phyloP scores from a whole-genome alignment of 2,797 vertebrate genomes.

The Triplophysa bombifrons region DNA sequence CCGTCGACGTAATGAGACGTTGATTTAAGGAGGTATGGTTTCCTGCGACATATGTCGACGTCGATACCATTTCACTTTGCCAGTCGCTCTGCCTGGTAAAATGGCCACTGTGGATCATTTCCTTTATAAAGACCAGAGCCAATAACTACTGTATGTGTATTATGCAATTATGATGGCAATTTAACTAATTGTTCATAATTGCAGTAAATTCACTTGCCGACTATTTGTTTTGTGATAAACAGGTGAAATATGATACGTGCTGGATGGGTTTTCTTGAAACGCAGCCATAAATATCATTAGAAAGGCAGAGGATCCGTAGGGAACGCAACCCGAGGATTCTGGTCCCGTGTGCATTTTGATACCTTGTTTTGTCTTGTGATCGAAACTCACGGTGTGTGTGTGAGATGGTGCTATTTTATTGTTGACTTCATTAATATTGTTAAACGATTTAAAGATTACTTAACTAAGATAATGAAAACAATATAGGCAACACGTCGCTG shows the following conservation, averaged over 20 bases:
- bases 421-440: not conserved
- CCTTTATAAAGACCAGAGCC: not conserved
- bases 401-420: constrained; percentile 25
- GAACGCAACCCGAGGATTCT: constrained; percentile 21
- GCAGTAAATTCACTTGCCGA: not conserved
- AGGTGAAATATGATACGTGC: constrained; percentile 31
- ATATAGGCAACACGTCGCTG: no score
- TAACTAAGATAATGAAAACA: not conserved
- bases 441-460: no score
- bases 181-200: constrained; percentile 32
- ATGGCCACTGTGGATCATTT: constrained; percentile 1
- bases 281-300: constrained; percentile 37
- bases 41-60: not conserved
- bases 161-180: not conserved
- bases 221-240: constrained; percentile 33
- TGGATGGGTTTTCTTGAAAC: not conserved
- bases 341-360: constrained; percentile 20
- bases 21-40: not conserved
- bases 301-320: constrained; percentile 28
- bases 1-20: not conserved
- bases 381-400: constrained; percentile 12
- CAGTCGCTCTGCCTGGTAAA: not conserved
- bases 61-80: not conserved
- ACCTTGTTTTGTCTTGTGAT: constrained; percentile 26
- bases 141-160: not conserved